phyloP scores from a whole-genome alignment of 2,888 invertebrate genomes.

The Cataglyphis cursor region DNA sequence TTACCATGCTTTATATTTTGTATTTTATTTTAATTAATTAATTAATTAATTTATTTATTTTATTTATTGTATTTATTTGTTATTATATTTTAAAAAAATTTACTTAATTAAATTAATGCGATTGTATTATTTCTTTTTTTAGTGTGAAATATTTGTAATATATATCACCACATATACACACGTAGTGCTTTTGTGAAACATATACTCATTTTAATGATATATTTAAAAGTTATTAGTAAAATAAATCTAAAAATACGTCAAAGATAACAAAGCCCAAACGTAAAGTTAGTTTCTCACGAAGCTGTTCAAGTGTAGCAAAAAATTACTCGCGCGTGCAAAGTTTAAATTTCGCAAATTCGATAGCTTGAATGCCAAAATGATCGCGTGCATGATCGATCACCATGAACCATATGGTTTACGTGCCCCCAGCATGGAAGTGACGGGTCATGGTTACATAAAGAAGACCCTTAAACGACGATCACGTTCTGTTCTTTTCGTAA shows the following conservation, averaged over 20 bases:
- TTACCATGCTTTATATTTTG: neutral
- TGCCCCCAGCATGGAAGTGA: slow-evolving; percentile 84
- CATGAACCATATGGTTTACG: slow-evolving; percentile 81
- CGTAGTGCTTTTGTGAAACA: neutral
- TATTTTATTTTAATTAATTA: neutral
- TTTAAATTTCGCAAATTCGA: slow-evolving; percentile 82
- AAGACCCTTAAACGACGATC: slow-evolving; percentile 63
- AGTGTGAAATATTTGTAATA: neutral
- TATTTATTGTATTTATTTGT: no score
- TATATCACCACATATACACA: neutral
- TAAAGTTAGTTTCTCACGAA: slow-evolving; percentile 74
- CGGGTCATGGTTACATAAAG: slow-evolving; percentile 79
- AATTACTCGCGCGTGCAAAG: slow-evolving; percentile 77
- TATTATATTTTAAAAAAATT: neutral
- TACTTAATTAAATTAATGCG: neutral
- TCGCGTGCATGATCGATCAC: slow-evolving; percentile 70
- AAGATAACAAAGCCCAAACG: neutral
- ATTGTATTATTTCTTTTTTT: neutral
- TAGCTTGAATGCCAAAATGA: slow-evolving; percentile 76
- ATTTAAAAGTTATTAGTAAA: neutral
- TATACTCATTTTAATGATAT: neutral
- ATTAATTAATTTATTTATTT: no score
- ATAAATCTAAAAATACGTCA: neutral
- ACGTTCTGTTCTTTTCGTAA: slow-evolving; percentile 24
- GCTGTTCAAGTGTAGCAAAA: slow-evolving; percentile 73